Conservation (phyloP, 2,888 invertebrate genomes). For the Strigamia maritima region DNA sequence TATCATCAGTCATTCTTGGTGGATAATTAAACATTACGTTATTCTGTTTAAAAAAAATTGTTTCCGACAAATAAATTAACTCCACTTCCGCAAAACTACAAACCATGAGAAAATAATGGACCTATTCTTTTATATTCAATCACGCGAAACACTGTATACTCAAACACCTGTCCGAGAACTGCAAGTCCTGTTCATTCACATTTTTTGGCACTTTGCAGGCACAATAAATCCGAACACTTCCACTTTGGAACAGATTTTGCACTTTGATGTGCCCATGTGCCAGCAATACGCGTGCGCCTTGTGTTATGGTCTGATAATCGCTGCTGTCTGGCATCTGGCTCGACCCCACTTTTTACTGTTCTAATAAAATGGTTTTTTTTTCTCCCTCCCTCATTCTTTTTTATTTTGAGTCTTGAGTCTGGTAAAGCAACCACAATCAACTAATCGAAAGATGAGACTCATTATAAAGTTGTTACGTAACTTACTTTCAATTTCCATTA, state of each 20-base stretch:
- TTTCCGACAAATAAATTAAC: not conserved
- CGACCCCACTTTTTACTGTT: slow-evolving; percentile 17
- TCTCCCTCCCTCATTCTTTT: not conserved
- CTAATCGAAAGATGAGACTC: not conserved
- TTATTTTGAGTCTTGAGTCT: slow-evolving; percentile 22
- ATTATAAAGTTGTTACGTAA: not conserved
- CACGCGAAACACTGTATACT: not conserved
- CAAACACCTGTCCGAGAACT: not conserved
- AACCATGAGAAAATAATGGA: not conserved
- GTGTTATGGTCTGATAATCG: slow-evolving; percentile 28
- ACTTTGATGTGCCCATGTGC: slow-evolving; percentile 9
- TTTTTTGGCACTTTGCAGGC: not conserved
- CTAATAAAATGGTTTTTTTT: slow-evolving; percentile 23
- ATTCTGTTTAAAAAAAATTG: not conserved
- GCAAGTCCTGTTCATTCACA: not conserved
- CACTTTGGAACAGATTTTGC: slow-evolving; percentile 16
- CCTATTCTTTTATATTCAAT: not conserved
- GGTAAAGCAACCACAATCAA: slow-evolving; percentile 17
- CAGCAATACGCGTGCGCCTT: not conserved
- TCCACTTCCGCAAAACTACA: not conserved
- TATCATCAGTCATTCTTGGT: not conserved
- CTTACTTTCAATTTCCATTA: not conserved
- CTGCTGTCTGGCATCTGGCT: slow-evolving; percentile 18
- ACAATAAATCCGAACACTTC: slow-evolving; percentile 10
- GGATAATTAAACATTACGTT: slow-evolving; percentile 6